Conservation (phyloP, 2,797 vertebrate species). For the Sandelia bainsii region DNA sequence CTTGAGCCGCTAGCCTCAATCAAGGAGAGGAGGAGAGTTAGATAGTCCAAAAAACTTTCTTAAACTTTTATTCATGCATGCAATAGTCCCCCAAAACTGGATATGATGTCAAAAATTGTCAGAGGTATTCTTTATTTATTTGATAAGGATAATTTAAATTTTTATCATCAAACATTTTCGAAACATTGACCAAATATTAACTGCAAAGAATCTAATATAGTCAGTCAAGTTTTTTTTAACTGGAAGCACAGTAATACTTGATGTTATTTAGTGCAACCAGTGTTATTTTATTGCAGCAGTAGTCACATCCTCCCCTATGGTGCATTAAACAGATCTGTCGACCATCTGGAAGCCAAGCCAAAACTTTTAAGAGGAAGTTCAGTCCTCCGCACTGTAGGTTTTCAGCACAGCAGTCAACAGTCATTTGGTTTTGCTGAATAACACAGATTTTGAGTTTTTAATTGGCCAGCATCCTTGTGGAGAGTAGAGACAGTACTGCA, state of each 20-base stretch:
- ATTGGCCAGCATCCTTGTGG: slow-evolving; percentile 72
- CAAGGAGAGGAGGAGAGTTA: background rate
- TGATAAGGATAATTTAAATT: background rate
- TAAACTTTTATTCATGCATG: background rate
- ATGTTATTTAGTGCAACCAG: slow-evolving; percentile 6
- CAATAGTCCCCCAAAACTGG: background rate
- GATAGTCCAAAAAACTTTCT: background rate
- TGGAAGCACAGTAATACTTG: slow-evolving; percentile 4
- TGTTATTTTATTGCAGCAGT: slow-evolving; percentile 36
- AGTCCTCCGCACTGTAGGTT: slow-evolving; percentile 39
- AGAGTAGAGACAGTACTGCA: slow-evolving; percentile 73
- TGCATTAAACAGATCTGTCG: slow-evolving; percentile 59
- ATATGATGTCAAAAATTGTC: background rate
- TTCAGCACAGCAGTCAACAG: slow-evolving; percentile 74
- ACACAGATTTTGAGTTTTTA: slow-evolving; percentile 73
- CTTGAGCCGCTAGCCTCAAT: no score
- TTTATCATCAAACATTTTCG: background rate
- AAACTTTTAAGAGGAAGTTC: slow-evolving; percentile 66
- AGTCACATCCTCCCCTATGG: slow-evolving; percentile 42
- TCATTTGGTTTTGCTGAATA: slow-evolving; percentile 80
- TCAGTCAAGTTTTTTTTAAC: background rate
- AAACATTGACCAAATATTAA: background rate
- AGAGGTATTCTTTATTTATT: background rate
- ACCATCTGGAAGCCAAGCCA: slow-evolving; percentile 72
- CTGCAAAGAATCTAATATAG: background rate